Conservation (phyloP, 23 tunicate genomes). For the Styela clava region DNA sequence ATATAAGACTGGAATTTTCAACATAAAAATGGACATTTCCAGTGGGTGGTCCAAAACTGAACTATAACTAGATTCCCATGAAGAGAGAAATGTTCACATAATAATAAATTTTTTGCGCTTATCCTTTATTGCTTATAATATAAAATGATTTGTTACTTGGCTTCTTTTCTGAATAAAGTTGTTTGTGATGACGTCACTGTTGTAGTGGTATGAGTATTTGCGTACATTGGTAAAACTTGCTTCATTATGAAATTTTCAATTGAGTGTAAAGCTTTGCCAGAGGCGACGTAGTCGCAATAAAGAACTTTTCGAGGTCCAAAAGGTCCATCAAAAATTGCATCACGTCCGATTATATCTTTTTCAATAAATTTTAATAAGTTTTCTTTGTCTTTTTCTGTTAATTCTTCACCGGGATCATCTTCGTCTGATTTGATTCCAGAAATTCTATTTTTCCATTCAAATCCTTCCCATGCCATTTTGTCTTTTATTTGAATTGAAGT, state of each 20-base stretch:
- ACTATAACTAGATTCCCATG: too few relatives aligned
- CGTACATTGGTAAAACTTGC: constrained; percentile 73
- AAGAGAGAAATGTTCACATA: too few relatives aligned
- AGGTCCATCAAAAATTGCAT: constrained; percentile 49
- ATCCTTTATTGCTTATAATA: too few relatives aligned
- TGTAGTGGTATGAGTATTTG: constrained; percentile 90
- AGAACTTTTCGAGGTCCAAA: constrained; percentile 65
- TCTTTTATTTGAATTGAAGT: too few relatives aligned
- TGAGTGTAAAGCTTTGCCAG: constrained; percentile 72
- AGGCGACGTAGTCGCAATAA: constrained; percentile 93
- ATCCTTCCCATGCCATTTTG: constrained; percentile 19
- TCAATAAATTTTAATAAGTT: constrained; percentile 47
- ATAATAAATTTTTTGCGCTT: too few relatives aligned
- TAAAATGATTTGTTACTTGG: too few relatives aligned
- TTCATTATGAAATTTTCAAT: constrained; percentile 79
- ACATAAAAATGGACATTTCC: too few relatives aligned
- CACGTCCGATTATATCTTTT: constrained; percentile 71
- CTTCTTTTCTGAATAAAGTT: constrained; percentile 72
- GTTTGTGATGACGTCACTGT: constrained; percentile 91
- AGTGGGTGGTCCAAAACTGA: too few relatives aligned
- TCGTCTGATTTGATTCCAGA: neutral
- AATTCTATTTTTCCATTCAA: neutral
- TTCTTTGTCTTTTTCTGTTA: constrained; percentile 6
- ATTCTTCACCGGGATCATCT: neutral
- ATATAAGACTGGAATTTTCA: too few relatives aligned